phyloP scores from a whole-genome alignment of 2,113 vertebrate species.

The Quiscalus mexicanus region DNA sequence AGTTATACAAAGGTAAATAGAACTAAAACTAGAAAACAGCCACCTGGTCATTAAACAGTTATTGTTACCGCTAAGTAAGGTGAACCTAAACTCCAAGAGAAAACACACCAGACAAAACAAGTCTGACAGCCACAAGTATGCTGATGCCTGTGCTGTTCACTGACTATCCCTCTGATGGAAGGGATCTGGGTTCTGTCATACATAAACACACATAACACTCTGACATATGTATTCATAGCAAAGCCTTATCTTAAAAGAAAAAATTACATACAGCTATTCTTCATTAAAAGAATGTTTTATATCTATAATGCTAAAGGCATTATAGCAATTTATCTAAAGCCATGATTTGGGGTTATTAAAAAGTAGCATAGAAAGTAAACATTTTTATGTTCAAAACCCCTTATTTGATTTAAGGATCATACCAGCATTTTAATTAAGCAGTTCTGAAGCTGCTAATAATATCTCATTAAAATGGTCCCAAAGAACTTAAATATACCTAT shows the following conservation, averaged over 20 bases:
- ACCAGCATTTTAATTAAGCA: conserved; percentile 32
- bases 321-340: background rate
- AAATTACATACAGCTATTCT: background rate
- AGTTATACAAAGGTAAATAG: background rate
- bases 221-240: background rate
- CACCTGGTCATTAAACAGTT: background rate
- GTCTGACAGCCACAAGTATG: background rate
- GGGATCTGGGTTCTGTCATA: background rate
- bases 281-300: background rate
- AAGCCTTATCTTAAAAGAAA: background rate
- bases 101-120: background rate
- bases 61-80: background rate
- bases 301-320: background rate
- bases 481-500: background rate
- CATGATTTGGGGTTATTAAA: background rate
- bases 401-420: conserved; percentile 10
- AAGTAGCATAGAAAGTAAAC: background rate
- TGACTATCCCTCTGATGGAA: background rate
- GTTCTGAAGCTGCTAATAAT: conserved; percentile 15
- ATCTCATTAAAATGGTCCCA: conserved; percentile 11
- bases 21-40: background rate
- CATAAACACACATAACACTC: background rate
- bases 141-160: background rate
- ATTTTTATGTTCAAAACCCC: background rate
- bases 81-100: background rate